phyloP scores from a whole-genome alignment of 2,888 invertebrate genomes.

The Cryptocephalus primarius region DNA sequence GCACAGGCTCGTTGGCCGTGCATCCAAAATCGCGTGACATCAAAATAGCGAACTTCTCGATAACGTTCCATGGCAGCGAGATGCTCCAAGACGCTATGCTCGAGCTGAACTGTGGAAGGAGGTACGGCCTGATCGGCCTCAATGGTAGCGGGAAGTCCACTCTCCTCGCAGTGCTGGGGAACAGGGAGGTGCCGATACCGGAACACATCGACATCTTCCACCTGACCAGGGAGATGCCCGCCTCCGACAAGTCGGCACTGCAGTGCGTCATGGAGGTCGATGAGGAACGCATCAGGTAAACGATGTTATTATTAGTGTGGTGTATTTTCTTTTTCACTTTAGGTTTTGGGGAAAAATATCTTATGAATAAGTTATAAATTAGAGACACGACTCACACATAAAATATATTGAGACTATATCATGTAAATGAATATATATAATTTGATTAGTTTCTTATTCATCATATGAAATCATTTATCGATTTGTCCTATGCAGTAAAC shows the following conservation, averaged over 20 bases:
- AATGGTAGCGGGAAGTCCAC: conserved; percentile 99
- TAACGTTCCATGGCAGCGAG: conserved; percentile 97
- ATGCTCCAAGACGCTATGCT: conserved; percentile 90
- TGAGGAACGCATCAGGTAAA: conserved; percentile 55
- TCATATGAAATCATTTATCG: too few relatives aligned
- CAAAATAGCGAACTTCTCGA: conserved; percentile 91
- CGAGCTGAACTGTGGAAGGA: conserved; percentile 92
- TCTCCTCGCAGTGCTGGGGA: conserved; percentile 79
- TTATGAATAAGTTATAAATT: too few relatives aligned
- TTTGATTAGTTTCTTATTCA: too few relatives aligned
- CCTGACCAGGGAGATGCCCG: conserved; percentile 93
- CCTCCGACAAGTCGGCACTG: conserved; percentile 93
- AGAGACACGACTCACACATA: too few relatives aligned
- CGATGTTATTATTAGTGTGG: conserved; percentile 51
- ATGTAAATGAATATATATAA: too few relatives aligned
- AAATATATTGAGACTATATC: too few relatives aligned
- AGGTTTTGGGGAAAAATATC: too few relatives aligned
- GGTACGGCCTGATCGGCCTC: conserved; percentile 94
- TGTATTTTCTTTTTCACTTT: too few relatives aligned
- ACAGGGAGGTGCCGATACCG: conserved; percentile 91
- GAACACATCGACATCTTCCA: conserved; percentile 97
- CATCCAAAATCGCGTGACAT: conserved; percentile 94
- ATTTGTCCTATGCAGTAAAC: too few relatives aligned
- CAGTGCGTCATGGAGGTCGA: conserved; percentile 98
- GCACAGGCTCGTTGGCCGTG: conserved; percentile 89